Conservation (phyloP, 2,888 invertebrate genomes). For the Drosophila yooni region DNA sequence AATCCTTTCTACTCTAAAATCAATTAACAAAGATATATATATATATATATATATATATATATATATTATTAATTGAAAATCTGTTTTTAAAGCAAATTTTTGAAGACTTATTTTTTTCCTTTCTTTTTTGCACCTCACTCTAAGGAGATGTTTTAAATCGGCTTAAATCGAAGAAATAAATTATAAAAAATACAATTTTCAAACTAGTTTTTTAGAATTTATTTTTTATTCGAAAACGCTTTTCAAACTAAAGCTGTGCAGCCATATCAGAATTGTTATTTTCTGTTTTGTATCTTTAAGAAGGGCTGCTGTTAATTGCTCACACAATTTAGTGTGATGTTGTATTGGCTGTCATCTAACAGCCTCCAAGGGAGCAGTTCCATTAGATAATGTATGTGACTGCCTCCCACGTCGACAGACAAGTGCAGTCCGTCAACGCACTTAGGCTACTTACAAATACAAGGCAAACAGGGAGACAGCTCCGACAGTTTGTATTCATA, state of each 20-base stretch:
- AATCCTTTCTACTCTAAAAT: too few relatives aligned
- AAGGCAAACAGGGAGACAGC: constrained; percentile 12
- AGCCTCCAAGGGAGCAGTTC: constrained; percentile 28
- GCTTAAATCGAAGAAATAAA: not conserved
- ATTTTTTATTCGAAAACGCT: not conserved
- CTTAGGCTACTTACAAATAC: constrained; percentile 15
- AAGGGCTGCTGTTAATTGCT: not conserved
- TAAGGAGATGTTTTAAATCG: not conserved
- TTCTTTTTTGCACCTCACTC: not conserved
- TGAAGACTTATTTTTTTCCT: not conserved
- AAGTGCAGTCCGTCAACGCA: constrained; percentile 28
- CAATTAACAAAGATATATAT: too few relatives aligned
- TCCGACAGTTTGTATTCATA: constrained; percentile 25
- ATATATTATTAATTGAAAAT: too few relatives aligned
- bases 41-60: too few relatives aligned
- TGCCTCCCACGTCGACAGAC: constrained; percentile 48
- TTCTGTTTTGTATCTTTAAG: not conserved
- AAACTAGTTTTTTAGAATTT: not conserved
- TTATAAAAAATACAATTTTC: not conserved
- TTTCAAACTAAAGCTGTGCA: not conserved
- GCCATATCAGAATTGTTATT: rapidly evolving
- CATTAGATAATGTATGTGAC: constrained; percentile 9
- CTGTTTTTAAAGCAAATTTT: not conserved
- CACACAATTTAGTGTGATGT: constrained; percentile 16
- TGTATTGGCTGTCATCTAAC: constrained; percentile 30